Evolutionary conservation across 35 echinoderm and acorn worm species (phyloP).

Genomic region (Stichopus chloronotus): DNA sequence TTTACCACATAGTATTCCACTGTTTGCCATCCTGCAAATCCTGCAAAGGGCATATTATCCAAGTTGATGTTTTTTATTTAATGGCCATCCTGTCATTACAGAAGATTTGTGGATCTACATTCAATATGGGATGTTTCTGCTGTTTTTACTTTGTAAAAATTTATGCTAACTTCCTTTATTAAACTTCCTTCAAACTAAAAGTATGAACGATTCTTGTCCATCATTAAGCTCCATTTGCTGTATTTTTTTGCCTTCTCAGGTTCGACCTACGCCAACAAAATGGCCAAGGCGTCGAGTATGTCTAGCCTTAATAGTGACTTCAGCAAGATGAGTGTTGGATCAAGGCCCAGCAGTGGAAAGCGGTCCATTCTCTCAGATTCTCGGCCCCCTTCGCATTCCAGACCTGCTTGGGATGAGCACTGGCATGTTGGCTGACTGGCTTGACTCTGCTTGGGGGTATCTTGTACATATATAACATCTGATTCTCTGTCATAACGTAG

Average conservation of each 20-base stretch:
- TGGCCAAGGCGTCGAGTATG: constrained; percentile 55
- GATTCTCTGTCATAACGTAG: no score
- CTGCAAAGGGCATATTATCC: no score
- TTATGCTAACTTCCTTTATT: background rate
- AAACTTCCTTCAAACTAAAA: background rate
- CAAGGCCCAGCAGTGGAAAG: constrained; percentile 45
- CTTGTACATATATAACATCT: no score
- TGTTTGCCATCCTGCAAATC: no score
- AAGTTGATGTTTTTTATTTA: no score
- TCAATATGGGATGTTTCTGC: no score
- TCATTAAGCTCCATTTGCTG: background rate
- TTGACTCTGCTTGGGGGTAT: background rate
- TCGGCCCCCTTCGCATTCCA: background rate
- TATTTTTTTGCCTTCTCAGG: constrained; percentile 20
- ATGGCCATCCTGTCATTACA: no score
- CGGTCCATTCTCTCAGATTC: constrained; percentile 22
- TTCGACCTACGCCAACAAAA: constrained; percentile 38
- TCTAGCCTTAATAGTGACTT: constrained; percentile 45
- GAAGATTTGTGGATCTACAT: no score
- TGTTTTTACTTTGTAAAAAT: no score
- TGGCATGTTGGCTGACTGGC: constrained; percentile 20
- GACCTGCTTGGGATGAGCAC: constrained; percentile 40
- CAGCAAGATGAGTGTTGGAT: constrained; percentile 19
- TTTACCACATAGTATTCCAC: no score
- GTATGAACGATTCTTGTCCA: background rate